Base-by-base conservation (phyloP, 2,113 vertebrate species). In the Amblyornis subalaris region DNA sequence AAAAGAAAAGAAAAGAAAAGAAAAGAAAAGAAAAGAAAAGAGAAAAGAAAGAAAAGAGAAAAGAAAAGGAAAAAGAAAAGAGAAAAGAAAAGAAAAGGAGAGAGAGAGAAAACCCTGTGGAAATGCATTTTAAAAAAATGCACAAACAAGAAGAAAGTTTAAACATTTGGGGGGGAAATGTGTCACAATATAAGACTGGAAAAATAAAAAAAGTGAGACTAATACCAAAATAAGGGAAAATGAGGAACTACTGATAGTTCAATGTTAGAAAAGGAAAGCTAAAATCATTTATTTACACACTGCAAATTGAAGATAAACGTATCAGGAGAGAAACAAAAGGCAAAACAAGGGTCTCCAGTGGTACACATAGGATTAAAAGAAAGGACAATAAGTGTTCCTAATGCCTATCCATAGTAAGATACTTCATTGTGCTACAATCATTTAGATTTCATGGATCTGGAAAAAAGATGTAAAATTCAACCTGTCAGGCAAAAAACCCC, bases 111-210 rank as follows among this genome's bases (percentile, higher is more conserved):
- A 73, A 14, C 7, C 3, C 20, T 4, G n/a, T 1, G 3, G 3
- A 75, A 67, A 65, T 26, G 0, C 1, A 10, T 29, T 24, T 3
- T 3, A 15, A 44, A 47, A 44, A n/a, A 0, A 0, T 7, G 5
- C 10, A 13, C 7, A 26, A 28, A 23, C 8, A 15, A 54, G 31
- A 60, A 36, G 8, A 7, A 40, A 4, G 1, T 20, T 7, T 48
- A 15, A 53, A 53, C 2, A 23, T 58, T 26, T 38, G 0, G 7
- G 4, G 4, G 4, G 2, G 26, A 80, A 67, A 47, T 5, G 0
- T 33, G 16, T 47, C 12, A 47, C 1, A 1, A 29, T 23, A 2
- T 7, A 36, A 69, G 10, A 33, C 3, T 20, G 6, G 15, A 74
- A 53, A 11, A 78, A 78, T 9, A 13, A 69, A 64, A 62, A 54